phyloP scores from a whole-genome alignment of 2,888 invertebrate genomes.

The Spialia ferax region DNA sequence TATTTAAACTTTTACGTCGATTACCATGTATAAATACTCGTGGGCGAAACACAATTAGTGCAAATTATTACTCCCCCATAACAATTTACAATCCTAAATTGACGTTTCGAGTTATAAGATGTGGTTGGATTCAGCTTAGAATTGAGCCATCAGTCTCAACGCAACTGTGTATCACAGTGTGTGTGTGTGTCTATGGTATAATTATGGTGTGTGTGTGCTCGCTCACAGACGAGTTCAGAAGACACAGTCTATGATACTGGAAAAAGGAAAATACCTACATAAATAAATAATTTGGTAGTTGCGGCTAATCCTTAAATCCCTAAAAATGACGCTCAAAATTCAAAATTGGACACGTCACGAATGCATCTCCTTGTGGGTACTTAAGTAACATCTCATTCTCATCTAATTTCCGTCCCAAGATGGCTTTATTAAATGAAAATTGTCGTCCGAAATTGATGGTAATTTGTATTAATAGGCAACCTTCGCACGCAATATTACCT shows the following conservation, averaged over 20 bases:
- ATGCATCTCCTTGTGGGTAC: constrained; percentile 41
- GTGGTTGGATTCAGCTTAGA: too few species aligned
- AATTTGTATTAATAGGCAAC: constrained; percentile 23
- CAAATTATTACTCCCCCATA: too few species aligned
- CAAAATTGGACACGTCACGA: constrained; percentile 51
- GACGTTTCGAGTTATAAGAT: too few species aligned
- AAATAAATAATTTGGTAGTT: not conserved
- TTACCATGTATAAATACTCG: too few species aligned
- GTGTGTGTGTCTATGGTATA: too few species aligned
- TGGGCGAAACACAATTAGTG: too few species aligned
- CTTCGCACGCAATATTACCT: constrained; percentile 28
- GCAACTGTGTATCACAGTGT: too few species aligned
- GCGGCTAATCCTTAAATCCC: constrained; percentile 47
- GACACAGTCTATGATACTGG: not conserved
- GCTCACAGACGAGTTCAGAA: too few species aligned
- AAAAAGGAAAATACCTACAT: constrained; percentile 21
- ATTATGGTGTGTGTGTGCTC: too few species aligned
- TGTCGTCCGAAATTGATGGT: constrained; percentile 34
- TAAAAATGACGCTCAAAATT: constrained; percentile 47
- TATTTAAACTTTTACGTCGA: too few species aligned
- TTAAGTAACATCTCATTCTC: constrained; percentile 55
- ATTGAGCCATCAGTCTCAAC: too few species aligned
- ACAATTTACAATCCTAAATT: too few species aligned
- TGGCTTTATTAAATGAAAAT: constrained; percentile 64
- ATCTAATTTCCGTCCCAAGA: constrained; percentile 59